phyloP scores from a whole-genome alignment of 1,140 invertebrate genomes.

The Zaprionus taronus region DNA sequence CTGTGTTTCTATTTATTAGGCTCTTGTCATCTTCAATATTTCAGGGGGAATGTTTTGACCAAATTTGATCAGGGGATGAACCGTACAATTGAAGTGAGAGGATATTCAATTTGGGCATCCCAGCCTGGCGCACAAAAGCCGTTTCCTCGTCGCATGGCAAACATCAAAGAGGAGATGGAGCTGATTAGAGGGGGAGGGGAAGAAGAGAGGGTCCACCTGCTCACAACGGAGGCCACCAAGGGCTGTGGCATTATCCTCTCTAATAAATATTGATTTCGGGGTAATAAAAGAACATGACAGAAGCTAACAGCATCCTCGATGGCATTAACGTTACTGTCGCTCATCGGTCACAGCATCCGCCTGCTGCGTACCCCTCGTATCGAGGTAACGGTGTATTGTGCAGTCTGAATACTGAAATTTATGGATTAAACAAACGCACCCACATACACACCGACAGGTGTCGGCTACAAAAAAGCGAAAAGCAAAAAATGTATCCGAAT shows the following conservation, averaged over 20 bases:
- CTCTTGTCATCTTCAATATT: constrained; percentile 57
- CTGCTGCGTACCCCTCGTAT: background rate
- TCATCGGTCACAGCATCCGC: constrained; percentile 37
- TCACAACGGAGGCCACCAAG: background rate
- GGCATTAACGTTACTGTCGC: constrained; percentile 46
- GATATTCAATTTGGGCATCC: constrained; percentile 60
- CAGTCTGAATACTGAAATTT: constrained; percentile 34
- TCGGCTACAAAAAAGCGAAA: background rate
- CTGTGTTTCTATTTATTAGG: constrained; percentile 30
- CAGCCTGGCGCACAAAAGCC: constrained; percentile 21
- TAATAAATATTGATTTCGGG: constrained; percentile 73
- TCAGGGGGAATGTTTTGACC: constrained; percentile 53
- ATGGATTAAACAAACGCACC: constrained; percentile 47
- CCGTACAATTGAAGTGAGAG: constrained; percentile 33
- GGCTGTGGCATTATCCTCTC: constrained; percentile 56
- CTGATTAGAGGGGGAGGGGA: background rate
- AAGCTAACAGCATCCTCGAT: constrained; percentile 55
- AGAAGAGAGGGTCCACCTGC: background rate
- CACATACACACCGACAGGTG: background rate
- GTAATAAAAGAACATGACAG: constrained; percentile 66
- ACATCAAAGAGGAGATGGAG: constrained; percentile 37
- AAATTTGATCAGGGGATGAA: constrained; percentile 61
- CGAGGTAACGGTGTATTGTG: background rate
- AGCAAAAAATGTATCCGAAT: constrained; percentile 37
- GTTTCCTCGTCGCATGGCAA: constrained; percentile 21